Conservation (phyloP, 2,113 vertebrate species). For the Colius striatus region DNA sequence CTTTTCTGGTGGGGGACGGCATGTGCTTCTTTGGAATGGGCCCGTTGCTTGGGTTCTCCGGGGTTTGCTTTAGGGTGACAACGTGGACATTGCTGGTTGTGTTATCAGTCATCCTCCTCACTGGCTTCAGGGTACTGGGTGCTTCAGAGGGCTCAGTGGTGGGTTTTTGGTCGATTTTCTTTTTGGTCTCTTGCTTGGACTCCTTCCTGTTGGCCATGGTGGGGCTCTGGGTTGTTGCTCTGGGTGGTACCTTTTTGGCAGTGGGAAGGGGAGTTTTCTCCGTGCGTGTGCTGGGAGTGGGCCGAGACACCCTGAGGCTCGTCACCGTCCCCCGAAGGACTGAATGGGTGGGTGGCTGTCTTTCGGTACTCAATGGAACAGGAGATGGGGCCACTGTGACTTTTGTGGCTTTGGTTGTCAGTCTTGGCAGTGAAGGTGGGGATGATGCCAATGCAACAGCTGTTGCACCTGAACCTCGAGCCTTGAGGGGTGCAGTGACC, state of each 20-base stretch:
- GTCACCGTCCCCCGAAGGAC: neutral
- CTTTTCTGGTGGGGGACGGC: constrained; percentile 55
- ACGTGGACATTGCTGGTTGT: neutral
- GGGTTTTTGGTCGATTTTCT: constrained; percentile 52
- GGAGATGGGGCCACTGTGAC: neutral
- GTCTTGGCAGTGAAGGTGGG: neutral
- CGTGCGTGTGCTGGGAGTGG: neutral
- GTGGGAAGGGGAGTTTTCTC: neutral
- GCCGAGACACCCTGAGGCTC: neutral
- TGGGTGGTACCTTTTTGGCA: constrained; percentile 8
- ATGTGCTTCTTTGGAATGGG: constrained; percentile 27
- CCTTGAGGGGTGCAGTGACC: constrained; percentile 26
- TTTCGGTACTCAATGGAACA: neutral
- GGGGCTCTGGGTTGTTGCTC: neutral
- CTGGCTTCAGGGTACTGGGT: neutral
- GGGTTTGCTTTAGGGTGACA: constrained; percentile 48
- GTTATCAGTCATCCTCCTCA: constrained; percentile 20
- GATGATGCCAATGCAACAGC: neutral
- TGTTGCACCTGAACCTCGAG: neutral
- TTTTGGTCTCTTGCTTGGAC: constrained; percentile 47
- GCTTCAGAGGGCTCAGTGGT: neutral
- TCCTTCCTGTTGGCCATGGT: neutral
- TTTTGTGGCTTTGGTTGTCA: constrained; percentile 43
- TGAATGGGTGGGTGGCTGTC: neutral
- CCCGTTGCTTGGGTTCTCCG: neutral